Conservation (phyloP, 2,888 invertebrate genomes). For the Hirtodrosophila cameraria region DNA sequence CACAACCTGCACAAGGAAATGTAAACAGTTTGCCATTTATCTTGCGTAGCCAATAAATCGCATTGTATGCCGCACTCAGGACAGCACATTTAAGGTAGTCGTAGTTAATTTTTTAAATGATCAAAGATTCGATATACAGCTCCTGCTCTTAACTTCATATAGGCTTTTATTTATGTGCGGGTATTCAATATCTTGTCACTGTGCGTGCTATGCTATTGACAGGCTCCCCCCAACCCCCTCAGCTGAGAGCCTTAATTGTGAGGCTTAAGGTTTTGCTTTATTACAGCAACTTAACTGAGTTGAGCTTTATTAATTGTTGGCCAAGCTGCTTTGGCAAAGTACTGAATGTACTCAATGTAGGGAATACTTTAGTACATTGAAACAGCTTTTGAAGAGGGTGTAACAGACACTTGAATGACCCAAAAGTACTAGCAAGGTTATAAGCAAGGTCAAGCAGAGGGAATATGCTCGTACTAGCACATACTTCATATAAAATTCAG, state of each 20-base stretch:
- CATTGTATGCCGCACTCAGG: conserved; percentile 51
- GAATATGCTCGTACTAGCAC: background rate
- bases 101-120: conserved; percentile 75
- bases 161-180: conserved; percentile 31
- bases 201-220: conserved; percentile 47
- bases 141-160: conserved; percentile 30
- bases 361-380: background rate
- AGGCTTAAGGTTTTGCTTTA: conserved; percentile 72
- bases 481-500: background rate
- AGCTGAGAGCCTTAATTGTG: conserved; percentile 69
- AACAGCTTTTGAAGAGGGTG: conserved; percentile 43
- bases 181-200: conserved; percentile 56
- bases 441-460: conserved; percentile 48
- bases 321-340: conserved; percentile 28
- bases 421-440: conserved; percentile 38
- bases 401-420: conserved; percentile 28
- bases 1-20: conserved; percentile 61
- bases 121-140: conserved; percentile 45
- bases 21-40: conserved; percentile 78
- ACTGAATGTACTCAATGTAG: conserved; percentile 3
- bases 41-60: conserved; percentile 76
- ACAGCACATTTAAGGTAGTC: conserved; percentile 51
- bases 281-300: conserved; percentile 58
- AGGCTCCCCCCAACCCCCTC: conserved; percentile 1
- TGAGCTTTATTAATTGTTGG: conserved; percentile 74